Conservation (phyloP, 1,140 invertebrate genomes). For the Leptoteleia sp. region DNA sequence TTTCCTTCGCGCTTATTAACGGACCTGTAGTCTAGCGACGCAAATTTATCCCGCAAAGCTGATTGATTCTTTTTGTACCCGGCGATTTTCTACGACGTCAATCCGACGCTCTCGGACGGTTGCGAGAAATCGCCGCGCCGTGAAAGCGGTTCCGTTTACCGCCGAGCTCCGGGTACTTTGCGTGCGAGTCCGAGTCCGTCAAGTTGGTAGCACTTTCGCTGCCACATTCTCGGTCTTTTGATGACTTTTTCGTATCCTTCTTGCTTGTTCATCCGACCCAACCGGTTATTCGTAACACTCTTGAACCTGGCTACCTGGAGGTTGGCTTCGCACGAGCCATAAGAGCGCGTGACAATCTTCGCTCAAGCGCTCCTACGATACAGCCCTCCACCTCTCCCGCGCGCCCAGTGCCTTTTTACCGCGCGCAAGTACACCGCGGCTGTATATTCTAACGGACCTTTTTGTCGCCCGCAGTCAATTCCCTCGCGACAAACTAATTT, state of each 20-base stretch:
- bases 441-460: slow-evolving; percentile 11
- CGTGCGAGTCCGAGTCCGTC: slow-evolving; percentile 32
- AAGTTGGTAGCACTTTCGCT: slow-evolving; percentile 66
- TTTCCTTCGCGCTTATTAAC: slow-evolving; percentile 12
- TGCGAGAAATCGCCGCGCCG: not conserved
- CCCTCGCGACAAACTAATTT: slow-evolving; percentile 9
- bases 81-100: not conserved
- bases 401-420: slow-evolving; percentile 21
- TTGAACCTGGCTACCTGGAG: slow-evolving; percentile 57
- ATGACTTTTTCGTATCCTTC: slow-evolving; percentile 61
- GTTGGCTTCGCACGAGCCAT: slow-evolving; percentile 64
- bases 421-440: not conserved
- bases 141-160: slow-evolving; percentile 12
- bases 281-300: slow-evolving; percentile 68
- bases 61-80: slow-evolving; percentile 14
- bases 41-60: slow-evolving; percentile 5
- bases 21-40: slow-evolving; percentile 5
- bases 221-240: slow-evolving; percentile 57
- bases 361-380: slow-evolving; percentile 17
- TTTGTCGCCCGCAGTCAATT: slow-evolving; percentile 7
- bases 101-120: not conserved
- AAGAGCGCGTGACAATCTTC: slow-evolving; percentile 50
- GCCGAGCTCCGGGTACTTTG: not conserved
- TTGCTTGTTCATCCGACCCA: slow-evolving; percentile 55
- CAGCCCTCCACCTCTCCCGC: slow-evolving; percentile 5